Conservation (phyloP, 1,140 invertebrate species). For the Nymphalis io region DNA sequence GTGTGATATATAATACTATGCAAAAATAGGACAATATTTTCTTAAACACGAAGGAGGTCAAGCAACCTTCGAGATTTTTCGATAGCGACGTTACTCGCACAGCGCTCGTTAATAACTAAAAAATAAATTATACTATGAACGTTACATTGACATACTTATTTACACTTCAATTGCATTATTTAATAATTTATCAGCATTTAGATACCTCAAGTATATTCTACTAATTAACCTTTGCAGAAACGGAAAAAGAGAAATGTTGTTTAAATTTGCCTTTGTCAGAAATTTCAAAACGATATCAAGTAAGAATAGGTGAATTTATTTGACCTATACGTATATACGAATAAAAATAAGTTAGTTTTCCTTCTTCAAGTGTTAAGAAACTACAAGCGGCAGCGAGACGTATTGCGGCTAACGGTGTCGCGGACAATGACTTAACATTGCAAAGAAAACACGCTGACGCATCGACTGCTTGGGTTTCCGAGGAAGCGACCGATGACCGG, state of each 20-base stretch:
- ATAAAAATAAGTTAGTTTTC: background rate
- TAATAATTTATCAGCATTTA: slow-evolving; percentile 7
- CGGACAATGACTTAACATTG: slow-evolving; percentile 67
- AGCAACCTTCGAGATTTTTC: slow-evolving; percentile 62
- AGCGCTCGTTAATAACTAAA: slow-evolving; percentile 44
- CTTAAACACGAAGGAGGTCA: slow-evolving; percentile 61
- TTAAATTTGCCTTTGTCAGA: background rate
- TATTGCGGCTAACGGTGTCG: slow-evolving; percentile 63
- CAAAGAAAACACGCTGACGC: slow-evolving; percentile 70
- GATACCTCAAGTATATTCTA: background rate
- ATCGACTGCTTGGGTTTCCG: slow-evolving; percentile 53
- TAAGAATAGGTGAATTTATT: no score
- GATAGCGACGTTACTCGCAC: slow-evolving; percentile 47
- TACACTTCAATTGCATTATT: slow-evolving; percentile 5
- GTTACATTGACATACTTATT: slow-evolving; percentile 62
- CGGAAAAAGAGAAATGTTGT: background rate
- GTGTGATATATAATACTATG: slow-evolving; percentile 49
- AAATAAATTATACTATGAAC: slow-evolving; percentile 55
- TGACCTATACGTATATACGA: background rate
- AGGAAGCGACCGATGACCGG: slow-evolving; percentile 55
- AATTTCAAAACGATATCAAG: no score
- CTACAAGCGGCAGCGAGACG: slow-evolving; percentile 32
- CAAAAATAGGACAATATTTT: slow-evolving; percentile 8
- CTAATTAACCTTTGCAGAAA: background rate
- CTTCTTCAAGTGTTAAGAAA: background rate